phyloP scores from a whole-genome alignment of 2,888 invertebrate genomes.

The Brachypalpus laphriformis region DNA sequence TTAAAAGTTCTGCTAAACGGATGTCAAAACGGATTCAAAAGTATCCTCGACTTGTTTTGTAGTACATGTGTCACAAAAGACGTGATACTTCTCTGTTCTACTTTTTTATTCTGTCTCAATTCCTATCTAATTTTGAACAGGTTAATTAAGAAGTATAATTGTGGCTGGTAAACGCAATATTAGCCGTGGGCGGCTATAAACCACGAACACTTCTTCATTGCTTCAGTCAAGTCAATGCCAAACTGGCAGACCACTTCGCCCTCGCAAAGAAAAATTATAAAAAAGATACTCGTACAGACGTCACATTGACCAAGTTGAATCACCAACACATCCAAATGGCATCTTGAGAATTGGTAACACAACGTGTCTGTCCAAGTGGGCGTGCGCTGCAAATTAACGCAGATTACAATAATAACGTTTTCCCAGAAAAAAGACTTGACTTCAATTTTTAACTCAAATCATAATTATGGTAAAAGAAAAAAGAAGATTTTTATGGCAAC shows the following conservation, averaged over 20 bases:
- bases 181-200: slow-evolving; percentile 27
- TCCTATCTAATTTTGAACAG: not conserved
- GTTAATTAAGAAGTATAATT: slow-evolving; percentile 45
- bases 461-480: not conserved
- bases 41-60: not conserved
- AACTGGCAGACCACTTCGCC: slow-evolving; percentile 6
- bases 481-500: not conserved
- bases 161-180: not conserved
- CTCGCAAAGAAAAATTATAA: slow-evolving; percentile 5
- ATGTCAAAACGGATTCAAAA: no score
- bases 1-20: slow-evolving; percentile 13
- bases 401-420: not conserved
- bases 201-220: not conserved
- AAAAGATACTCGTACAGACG: not conserved
- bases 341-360: slow-evolving; percentile 17
- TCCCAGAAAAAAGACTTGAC: not conserved
- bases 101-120: not conserved
- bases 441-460: not conserved
- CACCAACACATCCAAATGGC: not conserved
- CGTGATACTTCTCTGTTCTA: not conserved
- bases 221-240: not conserved
- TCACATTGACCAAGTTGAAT: not conserved
- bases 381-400: not conserved
- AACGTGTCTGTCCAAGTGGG: slow-evolving; percentile 10
- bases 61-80: not conserved